These are phyloP conservation scores for Cepaea nemoralis DNA, from an alignment of 1,140 invertebrate species.

Conservation along the genomic window DNA sequence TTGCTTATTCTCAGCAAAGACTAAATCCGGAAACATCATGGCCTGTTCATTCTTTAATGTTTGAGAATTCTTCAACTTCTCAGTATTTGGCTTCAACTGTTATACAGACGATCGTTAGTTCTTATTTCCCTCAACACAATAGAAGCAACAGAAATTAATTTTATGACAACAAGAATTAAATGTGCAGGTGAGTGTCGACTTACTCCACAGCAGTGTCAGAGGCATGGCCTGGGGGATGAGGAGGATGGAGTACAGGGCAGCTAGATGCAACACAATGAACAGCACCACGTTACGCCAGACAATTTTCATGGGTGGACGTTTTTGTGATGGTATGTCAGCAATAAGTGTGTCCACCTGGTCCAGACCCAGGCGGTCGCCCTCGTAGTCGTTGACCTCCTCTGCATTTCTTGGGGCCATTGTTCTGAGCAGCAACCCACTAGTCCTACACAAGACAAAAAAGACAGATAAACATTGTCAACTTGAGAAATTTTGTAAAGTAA, in stretches of 20 bases:
- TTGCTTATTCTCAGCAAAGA: too few relatives aligned
- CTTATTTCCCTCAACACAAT: too few relatives aligned
- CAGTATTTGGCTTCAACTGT: too few relatives aligned
- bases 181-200: constrained; percentile 68
- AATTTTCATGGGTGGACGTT: constrained; percentile 73
- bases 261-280: constrained; percentile 87
- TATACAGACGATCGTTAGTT: too few relatives aligned
- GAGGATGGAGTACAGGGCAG: constrained; percentile 87
- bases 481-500: too few relatives aligned
- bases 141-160: too few relatives aligned
- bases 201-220: constrained; percentile 83
- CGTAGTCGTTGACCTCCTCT: constrained; percentile 34
- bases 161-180: background rate
- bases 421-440: background rate
- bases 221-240: constrained; percentile 85
- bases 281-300: constrained; percentile 94
- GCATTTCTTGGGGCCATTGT: constrained; percentile 49
- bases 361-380: constrained; percentile 36
- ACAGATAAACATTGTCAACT: too few relatives aligned
- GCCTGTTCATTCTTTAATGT: too few relatives aligned
- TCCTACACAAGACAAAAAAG: constrained; percentile 20
- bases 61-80: too few relatives aligned
- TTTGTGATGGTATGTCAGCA: constrained; percentile 39
- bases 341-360: constrained; percentile 43
- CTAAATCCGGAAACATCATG: too few relatives aligned